Percentiles rank a stretch among this genome's conserved stretches.
These are phyloP conservation scores for rat (Rattus norvegicus) DNA, from an alignment of 2,113 vertebrate genomes.

Conservation along the genomic window GRCr8 NC_086032.1:6870501-6871000, in stretches of 20 bases:
- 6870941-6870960: neutral
- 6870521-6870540: neutral
- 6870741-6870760: conserved; percentile 38
- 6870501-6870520: neutral
- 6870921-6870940: neutral
- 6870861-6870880: neutral
- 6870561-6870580: neutral
- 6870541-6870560: neutral
- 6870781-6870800: neutral
- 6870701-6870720: neutral
- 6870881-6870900: neutral
- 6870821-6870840: conserved; percentile 56
- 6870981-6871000: neutral
- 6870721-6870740: conserved; percentile 38
- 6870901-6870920: neutral
- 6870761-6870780: conserved; percentile 49
- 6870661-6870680: conserved; percentile 40
- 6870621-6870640: conserved; percentile 22
- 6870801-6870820: conserved; percentile 17
- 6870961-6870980: neutral
- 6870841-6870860: conserved; percentile 60
- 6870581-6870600: conserved; percentile 25
- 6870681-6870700: conserved; percentile 23
- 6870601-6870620: neutral
- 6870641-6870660: neutral